Conservation (phyloP, 1,140 invertebrate species). For the Bombus difficillimus region DNA sequence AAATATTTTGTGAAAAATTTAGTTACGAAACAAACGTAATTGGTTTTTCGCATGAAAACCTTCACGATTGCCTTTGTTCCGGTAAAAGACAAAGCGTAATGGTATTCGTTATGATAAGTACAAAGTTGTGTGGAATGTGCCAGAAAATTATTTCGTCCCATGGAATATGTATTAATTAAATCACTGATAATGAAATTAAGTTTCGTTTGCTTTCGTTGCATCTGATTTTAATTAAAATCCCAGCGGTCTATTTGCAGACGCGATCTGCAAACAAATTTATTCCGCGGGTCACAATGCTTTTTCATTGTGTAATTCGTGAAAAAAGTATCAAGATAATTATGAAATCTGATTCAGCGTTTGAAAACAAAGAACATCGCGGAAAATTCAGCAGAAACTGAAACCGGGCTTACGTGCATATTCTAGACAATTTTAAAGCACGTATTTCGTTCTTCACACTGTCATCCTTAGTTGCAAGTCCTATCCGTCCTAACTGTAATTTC, state of each 20-base stretch:
- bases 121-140: not conserved
- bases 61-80: too few species aligned
- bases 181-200: not conserved
- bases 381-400: not conserved
- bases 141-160: not conserved
- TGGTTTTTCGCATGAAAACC: not conserved
- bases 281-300: too few species aligned
- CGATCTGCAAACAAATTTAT: not conserved
- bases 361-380: not conserved
- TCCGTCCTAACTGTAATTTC: too few species aligned
- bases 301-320: not conserved
- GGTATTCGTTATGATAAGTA: not conserved
- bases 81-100: too few species aligned
- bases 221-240: constrained; percentile 7
- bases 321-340: not conserved
- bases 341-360: not conserved
- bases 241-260: not conserved
- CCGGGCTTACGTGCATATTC: not conserved
- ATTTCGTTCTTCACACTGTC: too few species aligned
- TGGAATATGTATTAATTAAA: not conserved
- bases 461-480: too few species aligned
- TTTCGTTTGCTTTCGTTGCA: not conserved
- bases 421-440: too few species aligned
- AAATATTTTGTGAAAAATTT: not conserved
- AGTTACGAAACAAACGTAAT: not conserved